These are phyloP conservation scores for Esox niger DNA, from an alignment of 2,113 vertebrate species.

Conservation along the genomic window DNA sequence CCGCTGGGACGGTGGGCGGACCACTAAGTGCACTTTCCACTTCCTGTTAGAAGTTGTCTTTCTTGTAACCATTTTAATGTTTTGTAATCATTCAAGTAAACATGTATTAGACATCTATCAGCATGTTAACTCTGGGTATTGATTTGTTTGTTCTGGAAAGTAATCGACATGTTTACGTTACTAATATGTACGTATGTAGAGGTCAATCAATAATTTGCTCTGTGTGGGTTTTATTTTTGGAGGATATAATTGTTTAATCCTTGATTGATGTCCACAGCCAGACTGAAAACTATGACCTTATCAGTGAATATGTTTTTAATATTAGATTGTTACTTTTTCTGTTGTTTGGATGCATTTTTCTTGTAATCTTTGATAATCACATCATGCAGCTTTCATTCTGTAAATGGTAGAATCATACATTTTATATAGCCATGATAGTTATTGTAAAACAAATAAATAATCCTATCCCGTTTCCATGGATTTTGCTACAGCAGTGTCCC, in stretches of 20 bases:
- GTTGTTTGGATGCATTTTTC: conserved; percentile 58
- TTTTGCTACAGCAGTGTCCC: no score
- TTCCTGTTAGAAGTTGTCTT: conserved; percentile 47
- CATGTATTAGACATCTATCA: conserved; percentile 16
- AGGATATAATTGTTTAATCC: conserved; percentile 17
- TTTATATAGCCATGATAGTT: conserved; percentile 72
- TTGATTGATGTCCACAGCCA: conserved; percentile 18
- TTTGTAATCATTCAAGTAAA: conserved; percentile 5
- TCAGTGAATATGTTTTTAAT: conserved; percentile 40
- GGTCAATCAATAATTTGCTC: conserved; percentile 2
- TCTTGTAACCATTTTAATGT: conserved; percentile 53
- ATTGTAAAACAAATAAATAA: conserved; percentile 71
- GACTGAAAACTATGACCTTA: conserved; percentile 17
- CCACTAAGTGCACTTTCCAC: conserved; percentile 70
- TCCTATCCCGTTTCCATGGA: conserved; percentile 55
- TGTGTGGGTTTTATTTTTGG: conserved; percentile 17
- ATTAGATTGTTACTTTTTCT: conserved; percentile 47
- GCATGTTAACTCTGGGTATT: conserved; percentile 14
- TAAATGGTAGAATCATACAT: conserved; percentile 57
- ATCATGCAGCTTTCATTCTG: conserved; percentile 56
- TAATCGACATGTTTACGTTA: conserved; percentile 18
- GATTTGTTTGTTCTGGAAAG: conserved; percentile 36
- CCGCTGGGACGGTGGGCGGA: conserved; percentile 25
- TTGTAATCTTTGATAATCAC: conserved; percentile 57
- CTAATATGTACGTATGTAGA: conserved; percentile 5